Evolutionary conservation across 2,797 vertebrate species (phyloP).

Genomic region (Vireo griseus): DNA sequence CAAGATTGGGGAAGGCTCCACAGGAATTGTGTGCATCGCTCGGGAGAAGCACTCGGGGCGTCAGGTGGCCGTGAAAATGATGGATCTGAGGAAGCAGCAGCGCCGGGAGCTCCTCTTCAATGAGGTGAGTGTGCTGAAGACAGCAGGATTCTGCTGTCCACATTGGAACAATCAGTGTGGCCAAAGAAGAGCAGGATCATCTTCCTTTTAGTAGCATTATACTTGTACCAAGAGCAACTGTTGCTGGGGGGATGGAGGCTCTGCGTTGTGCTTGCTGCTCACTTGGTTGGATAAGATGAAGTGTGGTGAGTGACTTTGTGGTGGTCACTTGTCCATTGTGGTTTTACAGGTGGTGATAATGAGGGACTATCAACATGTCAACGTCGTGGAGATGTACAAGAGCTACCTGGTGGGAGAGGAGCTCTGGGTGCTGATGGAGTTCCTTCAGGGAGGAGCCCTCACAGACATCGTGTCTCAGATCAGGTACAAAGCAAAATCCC

Average conservation of each 20-base stretch:
- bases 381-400: constrained; percentile 99
- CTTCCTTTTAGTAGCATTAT: not conserved
- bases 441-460: constrained; percentile 95
- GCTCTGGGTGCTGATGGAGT: constrained; percentile 99
- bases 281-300: not conserved
- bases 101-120: constrained; percentile 97
- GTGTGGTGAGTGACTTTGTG: not conserved
- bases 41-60: constrained; percentile 93
- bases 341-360: constrained; percentile 94
- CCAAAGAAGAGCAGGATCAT: not conserved
- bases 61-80: constrained; percentile 98
- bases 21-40: constrained; percentile 95
- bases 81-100: constrained; percentile 96
- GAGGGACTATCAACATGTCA: constrained; percentile 97
- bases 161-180: accelerated
- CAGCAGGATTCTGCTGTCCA: not conserved
- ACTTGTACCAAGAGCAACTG: accelerated
- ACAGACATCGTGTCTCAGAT: constrained; percentile 98
- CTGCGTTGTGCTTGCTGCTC: accelerated
- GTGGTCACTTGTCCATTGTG: not conserved
- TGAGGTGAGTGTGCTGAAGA: constrained; percentile 76
- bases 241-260: not conserved
- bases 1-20: constrained; percentile 97
- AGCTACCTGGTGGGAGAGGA: constrained; percentile 97
- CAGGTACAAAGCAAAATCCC: constrained; percentile 76